phyloP scores from a whole-genome alignment of 2,888 invertebrate genomes.

The Latheticus oryzae region DNA sequence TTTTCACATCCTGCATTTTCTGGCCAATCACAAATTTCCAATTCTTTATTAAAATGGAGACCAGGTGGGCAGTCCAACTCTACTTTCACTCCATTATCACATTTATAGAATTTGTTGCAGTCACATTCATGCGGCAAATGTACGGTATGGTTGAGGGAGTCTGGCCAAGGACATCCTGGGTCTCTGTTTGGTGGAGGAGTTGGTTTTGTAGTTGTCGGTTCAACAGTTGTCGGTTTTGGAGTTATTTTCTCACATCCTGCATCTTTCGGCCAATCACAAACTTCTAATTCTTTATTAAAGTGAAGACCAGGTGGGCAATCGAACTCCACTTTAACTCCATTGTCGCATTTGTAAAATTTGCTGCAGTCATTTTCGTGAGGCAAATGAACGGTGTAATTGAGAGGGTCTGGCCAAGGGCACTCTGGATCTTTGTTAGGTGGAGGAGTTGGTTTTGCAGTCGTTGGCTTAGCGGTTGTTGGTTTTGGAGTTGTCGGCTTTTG shows the following conservation, averaged over 20 bases:
- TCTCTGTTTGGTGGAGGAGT: slow-evolving; percentile 25
- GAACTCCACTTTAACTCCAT: slow-evolving; percentile 39
- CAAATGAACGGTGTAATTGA: slow-evolving; percentile 40
- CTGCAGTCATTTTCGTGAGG: slow-evolving; percentile 46
- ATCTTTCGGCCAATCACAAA: slow-evolving; percentile 41
- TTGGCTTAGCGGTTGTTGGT: slow-evolving; percentile 1
- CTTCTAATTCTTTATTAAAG: slow-evolving; percentile 33
- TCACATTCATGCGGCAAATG: slow-evolving; percentile 45
- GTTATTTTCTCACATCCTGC: slow-evolving; percentile 31
- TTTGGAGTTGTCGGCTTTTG: slow-evolving; percentile 20
- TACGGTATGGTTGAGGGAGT: slow-evolving; percentile 34
- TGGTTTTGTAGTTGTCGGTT: slow-evolving; percentile 8
- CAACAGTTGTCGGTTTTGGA: slow-evolving; percentile 9
- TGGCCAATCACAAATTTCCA: slow-evolving; percentile 43
- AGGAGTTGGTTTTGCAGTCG: slow-evolving; percentile 7
- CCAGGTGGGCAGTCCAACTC: slow-evolving; percentile 33
- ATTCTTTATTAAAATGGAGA: slow-evolving; percentile 34
- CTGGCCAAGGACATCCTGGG: slow-evolving; percentile 41
- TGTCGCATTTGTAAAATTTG: slow-evolving; percentile 45
- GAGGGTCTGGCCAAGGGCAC: slow-evolving; percentile 24
- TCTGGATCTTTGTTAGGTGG: slow-evolving; percentile 20
- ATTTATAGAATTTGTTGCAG: slow-evolving; percentile 46
- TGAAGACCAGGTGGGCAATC: slow-evolving; percentile 32
- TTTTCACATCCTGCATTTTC: slow-evolving; percentile 28
- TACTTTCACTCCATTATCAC: slow-evolving; percentile 41